Conservation (phyloP, 2,888 invertebrate species). For the Byasa hedistus region DNA sequence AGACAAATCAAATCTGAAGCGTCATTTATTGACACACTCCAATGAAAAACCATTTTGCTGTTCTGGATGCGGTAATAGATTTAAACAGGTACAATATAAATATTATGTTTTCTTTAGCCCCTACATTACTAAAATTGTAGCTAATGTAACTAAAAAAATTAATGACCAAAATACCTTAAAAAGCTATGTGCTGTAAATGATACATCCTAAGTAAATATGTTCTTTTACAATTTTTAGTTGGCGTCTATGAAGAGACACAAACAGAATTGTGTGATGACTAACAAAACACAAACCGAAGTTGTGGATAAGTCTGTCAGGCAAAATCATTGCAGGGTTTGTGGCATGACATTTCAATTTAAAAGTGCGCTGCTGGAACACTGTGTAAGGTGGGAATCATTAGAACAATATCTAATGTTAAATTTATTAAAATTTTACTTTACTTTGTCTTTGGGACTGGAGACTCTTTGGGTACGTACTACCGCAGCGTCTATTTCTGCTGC, state of each 20-base stretch:
- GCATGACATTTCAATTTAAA: slow-evolving; percentile 61
- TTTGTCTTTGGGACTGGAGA: too few species aligned
- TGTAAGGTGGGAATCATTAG: slow-evolving; percentile 50
- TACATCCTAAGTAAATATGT: neutral
- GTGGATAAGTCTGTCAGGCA: slow-evolving; percentile 47
- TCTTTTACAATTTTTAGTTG: slow-evolving; percentile 44
- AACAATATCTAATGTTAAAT: neutral
- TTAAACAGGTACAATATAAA: slow-evolving; percentile 54
- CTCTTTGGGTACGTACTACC: too few species aligned
- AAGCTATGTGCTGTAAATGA: too few species aligned
- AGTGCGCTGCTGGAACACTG: slow-evolving; percentile 62
- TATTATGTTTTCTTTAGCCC: neutral
- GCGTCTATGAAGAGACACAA: slow-evolving; percentile 64
- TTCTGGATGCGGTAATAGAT: slow-evolving; percentile 55
- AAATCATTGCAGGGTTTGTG: slow-evolving; percentile 63
- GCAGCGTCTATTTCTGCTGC: too few species aligned
- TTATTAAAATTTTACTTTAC: too few species aligned
- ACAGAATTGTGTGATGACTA: slow-evolving; percentile 46
- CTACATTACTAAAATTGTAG: neutral
- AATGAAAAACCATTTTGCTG: slow-evolving; percentile 60
- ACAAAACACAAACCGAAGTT: slow-evolving; percentile 30
- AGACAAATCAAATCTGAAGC: slow-evolving; percentile 63
- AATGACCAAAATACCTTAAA: too few species aligned
- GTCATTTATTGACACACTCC: slow-evolving; percentile 58
- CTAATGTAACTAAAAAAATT: neutral